A percentile compares a stretch with the other conserved stretches of the same genome.
Conservation (phyloP, 2,888 invertebrate species). For the Coronaproctus castanopsis region DNA sequence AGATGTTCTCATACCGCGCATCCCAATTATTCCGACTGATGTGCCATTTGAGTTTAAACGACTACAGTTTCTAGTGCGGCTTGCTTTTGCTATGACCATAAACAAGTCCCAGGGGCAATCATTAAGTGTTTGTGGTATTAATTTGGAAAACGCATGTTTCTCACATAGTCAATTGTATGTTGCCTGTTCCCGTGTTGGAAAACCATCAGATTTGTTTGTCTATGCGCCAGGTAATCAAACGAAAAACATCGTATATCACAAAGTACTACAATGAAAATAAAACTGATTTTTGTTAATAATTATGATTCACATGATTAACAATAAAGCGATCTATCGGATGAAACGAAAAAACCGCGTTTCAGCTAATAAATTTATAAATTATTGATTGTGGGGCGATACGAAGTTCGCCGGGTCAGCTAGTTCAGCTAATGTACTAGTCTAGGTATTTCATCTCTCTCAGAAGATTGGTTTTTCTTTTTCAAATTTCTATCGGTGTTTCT, state of each 20-base stretch:
- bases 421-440: no score
- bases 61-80: background rate
- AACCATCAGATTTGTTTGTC: background rate
- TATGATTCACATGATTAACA: no score
- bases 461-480: no score
- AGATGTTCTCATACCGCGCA: background rate
- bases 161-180: background rate
- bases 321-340: no score
- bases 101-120: background rate
- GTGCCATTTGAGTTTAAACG: background rate
- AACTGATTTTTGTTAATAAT: no score
- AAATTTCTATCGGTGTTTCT: no score
- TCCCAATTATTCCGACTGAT: background rate
- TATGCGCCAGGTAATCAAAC: background rate
- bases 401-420: no score
- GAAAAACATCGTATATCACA: background rate
- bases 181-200: background rate
- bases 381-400: no score
- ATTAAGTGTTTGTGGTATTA: background rate
- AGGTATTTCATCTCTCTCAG: no score
- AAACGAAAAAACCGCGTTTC: no score
- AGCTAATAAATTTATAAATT: no score
- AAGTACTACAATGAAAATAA: no score
- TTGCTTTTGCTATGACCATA: background rate
- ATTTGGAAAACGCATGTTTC: background rate